Evolutionary conservation across 2,888 invertebrate species (phyloP), one percentile per base, ranked within the genome.

Genomic region (Campoplex nolae): DNA sequence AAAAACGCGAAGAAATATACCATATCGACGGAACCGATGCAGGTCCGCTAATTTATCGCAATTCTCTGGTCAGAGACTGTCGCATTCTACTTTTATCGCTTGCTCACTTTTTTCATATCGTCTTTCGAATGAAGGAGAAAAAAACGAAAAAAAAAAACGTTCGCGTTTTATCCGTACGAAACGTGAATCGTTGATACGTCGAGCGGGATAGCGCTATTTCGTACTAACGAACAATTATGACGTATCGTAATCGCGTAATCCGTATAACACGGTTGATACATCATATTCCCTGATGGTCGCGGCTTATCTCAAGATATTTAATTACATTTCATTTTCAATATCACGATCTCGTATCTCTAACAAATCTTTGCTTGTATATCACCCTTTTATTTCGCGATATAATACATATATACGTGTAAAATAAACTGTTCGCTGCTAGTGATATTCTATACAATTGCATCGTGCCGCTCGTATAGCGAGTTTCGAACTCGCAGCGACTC

Each of bases 1-100:
- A 45, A 76, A 68, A 75, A 62, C 32, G 71, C 80, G 86, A 80
- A 86, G 84, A 84, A 84, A 86, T 62, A 81, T 54, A 48, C 51
- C 56, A 74, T 86, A 86, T 86, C 86, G 86, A 86, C 86, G 51
- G 86, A 32, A 62, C 62, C 16, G 77, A 81, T 18, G 67, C 65
- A 77, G 51, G 11, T 48, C 58, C 70, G 58, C 32, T 23, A 74
- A 48, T 48, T 74, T 74, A 79, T 58, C 79, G 28, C 11, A 48
- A 42, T 42, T 62, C 74, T 8, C 18, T 6, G 13, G 4, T 42
- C 45, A 6, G 42, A 45, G 45, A 38, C 28, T n/a, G 28, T 6
- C 45, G 13, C 42, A 28, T 45, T 51, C 11, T 48, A 4, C n/a
- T 23, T 6, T 51, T 70, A 23, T 70, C 54, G 71, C 58, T 58